phyloP scores from a whole-genome alignment of 35 echinoderm and acorn worm genomes.

The Stichopus chloronotus region DNA sequence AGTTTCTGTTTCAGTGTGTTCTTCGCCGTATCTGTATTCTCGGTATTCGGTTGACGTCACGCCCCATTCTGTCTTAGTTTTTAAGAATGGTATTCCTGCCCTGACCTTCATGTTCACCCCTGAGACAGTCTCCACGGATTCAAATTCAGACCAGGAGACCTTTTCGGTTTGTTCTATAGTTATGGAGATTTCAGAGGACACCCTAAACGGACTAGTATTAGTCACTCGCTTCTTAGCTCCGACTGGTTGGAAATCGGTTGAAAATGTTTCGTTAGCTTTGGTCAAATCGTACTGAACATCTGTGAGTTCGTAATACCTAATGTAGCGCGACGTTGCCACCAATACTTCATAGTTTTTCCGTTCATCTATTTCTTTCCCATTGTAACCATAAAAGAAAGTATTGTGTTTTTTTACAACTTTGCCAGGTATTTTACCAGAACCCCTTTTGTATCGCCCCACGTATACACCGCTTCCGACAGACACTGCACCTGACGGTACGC shows the following conservation, averaged over 20 bases:
- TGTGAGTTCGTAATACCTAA: background rate
- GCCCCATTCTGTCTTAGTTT: background rate
- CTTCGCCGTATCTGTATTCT: background rate
- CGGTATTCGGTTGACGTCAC: background rate
- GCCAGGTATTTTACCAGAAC: background rate
- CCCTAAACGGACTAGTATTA: background rate
- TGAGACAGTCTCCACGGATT: background rate
- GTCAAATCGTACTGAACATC: constrained; percentile 9
- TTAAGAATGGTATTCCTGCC: background rate
- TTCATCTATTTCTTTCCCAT: constrained; percentile 7
- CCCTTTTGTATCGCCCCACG: constrained; percentile 28
- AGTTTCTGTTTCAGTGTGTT: background rate
- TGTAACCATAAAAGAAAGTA: constrained; percentile 28
- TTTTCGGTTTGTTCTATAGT: background rate
- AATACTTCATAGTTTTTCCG: constrained; percentile 6
- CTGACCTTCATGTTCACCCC: background rate
- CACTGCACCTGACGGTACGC: background rate
- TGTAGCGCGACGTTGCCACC: background rate
- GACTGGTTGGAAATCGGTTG: background rate
- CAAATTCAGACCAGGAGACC: background rate
- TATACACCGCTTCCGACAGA: background rate
- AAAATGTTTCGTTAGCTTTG: background rate
- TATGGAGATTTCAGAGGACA: background rate
- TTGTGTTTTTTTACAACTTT: constrained; percentile 12
- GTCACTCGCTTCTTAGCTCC: background rate